phyloP scores from a whole-genome alignment of 2,888 invertebrate genomes.

The Machimus rusticus region DNA sequence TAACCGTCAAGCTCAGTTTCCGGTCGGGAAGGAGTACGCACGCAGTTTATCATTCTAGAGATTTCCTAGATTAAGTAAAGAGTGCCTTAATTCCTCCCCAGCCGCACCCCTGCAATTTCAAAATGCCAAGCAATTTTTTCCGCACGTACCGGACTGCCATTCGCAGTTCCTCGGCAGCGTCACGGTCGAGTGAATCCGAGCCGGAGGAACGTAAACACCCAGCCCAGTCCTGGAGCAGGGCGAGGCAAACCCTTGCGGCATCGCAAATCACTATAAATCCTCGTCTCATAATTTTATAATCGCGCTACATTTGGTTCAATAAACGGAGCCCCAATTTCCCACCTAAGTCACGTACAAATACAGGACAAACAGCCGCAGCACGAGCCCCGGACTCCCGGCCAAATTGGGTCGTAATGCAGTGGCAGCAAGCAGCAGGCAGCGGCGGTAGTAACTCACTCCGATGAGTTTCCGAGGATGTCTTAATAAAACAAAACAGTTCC shows the following conservation, averaged over 20 bases:
- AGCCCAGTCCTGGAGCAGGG: no score
- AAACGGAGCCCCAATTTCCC: background rate
- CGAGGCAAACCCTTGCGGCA: background rate
- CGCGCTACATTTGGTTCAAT: conserved; percentile 9
- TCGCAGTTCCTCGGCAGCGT: background rate
- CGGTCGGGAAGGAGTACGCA: background rate
- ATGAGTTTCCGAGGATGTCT: background rate
- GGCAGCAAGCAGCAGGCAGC: background rate
- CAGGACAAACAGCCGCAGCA: background rate
- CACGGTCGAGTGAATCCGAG: background rate
- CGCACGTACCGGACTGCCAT: background rate
- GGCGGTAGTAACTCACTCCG: background rate
- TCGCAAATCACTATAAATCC: background rate
- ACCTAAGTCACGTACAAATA: conserved; percentile 3
- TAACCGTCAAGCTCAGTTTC: background rate
- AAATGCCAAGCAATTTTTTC: background rate
- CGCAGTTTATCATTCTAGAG: background rate
- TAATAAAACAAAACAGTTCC: conserved; percentile 32
- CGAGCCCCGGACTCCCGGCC: background rate
- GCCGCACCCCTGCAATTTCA: background rate
- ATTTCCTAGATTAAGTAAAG: background rate
- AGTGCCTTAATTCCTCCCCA: background rate
- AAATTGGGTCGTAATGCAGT: background rate
- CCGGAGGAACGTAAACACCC: background rate
- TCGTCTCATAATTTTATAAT: conserved; percentile 27